A percentile compares a stretch with the other conserved stretches of the same genome.
phyloP scores from a whole-genome alignment of 2,888 invertebrate genomes.

The Tipula lateralis region DNA sequence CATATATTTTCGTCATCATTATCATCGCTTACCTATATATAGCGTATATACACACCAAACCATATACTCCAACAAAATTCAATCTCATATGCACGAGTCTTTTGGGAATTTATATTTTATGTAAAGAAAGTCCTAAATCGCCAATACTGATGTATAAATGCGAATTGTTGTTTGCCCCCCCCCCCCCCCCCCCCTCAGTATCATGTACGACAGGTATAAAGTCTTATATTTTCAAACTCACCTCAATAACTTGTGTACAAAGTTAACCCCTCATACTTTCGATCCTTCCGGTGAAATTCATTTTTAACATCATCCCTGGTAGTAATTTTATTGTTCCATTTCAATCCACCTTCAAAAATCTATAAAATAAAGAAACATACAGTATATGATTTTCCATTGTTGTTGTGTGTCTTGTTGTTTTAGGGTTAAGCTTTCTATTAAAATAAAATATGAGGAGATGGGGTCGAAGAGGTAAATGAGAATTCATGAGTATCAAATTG shows the following conservation, averaged over 20 bases:
- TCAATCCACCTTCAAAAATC: constrained; percentile 24
- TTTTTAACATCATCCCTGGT: neutral
- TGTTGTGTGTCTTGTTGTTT: constrained; percentile 2
- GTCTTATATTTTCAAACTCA: constrained; percentile 24
- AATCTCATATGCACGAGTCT: neutral
- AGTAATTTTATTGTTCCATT: constrained; percentile 11
- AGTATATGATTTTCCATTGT: neutral
- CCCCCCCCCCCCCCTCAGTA: too few species aligned
- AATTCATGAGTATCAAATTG: neutral
- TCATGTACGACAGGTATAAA: neutral
- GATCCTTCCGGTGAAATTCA: neutral
- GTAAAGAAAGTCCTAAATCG: neutral
- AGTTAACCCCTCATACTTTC: neutral
- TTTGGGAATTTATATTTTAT: neutral
- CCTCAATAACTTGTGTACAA: constrained; percentile 1
- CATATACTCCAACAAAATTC: neutral
- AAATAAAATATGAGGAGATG: neutral
- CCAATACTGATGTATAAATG: constrained; percentile 13
- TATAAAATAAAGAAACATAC: neutral
- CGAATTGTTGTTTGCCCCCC: neutral
- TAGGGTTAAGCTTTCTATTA: constrained; percentile 24
- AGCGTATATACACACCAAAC: neutral
- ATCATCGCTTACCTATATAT: neutral
- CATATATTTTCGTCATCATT: constrained; percentile 19
- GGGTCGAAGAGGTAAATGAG: constrained; percentile 12